phyloP scores from a whole-genome alignment of 2,797 vertebrate species.

The Sorex maritimensis region DNA sequence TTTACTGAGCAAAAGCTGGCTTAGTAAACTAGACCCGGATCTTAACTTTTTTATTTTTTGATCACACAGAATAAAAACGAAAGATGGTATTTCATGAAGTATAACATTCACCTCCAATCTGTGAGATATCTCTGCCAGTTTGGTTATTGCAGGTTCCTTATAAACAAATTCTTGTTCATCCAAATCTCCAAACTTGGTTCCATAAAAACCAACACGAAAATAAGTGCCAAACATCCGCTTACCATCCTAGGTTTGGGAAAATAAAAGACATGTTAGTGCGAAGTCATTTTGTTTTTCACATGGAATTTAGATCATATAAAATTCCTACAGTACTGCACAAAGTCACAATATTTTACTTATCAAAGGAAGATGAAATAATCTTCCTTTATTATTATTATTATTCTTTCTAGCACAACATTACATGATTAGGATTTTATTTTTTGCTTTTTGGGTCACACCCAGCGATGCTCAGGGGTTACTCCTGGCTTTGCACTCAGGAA shows the following conservation, averaged over 20 bases:
- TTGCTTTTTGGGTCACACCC: too few species aligned
- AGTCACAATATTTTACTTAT: constrained; percentile 38
- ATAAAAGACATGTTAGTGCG: constrained; percentile 81
- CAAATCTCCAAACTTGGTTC: constrained; percentile 97
- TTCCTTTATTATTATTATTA: not conserved
- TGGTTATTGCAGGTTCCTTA: constrained; percentile 99
- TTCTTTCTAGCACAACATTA: constrained; percentile 66
- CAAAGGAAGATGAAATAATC: constrained; percentile 53
- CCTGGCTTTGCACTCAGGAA: too few species aligned
- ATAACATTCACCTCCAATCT: constrained; percentile 95
- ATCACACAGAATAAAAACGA: not conserved
- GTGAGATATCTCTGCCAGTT: constrained; percentile 98
- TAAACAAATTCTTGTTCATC: constrained; percentile 99
- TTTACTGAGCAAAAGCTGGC: constrained; percentile 19
- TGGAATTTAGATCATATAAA: constrained; percentile 39
- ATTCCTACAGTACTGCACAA: constrained; percentile 34
- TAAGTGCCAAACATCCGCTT: constrained; percentile 99
- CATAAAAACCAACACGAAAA: constrained; percentile 99
- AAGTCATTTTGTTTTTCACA: constrained; percentile 16
- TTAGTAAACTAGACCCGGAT: constrained; percentile 39
- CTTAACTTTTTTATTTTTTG: not conserved
- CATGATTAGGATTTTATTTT: not conserved
- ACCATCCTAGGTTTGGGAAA: constrained; percentile 93
- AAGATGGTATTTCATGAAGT: not conserved
- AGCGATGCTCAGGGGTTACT: too few species aligned